Percentiles rank a stretch among this genome's conserved stretches.
Conservation (phyloP, 2,888 invertebrate genomes). For the Epinotia nisella region DNA sequence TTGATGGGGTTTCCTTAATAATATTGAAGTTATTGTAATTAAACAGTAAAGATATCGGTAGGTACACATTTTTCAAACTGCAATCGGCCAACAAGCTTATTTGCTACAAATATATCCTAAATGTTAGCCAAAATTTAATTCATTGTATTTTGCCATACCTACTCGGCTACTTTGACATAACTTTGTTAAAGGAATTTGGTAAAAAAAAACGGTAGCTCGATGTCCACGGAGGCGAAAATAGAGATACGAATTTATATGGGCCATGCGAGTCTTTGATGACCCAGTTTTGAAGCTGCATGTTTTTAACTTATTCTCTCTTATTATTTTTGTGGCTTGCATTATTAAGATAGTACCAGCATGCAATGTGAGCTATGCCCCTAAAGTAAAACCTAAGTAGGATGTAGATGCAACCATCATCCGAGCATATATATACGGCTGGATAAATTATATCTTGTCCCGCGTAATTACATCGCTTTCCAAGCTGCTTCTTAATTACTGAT, state of each 20-base stretch:
- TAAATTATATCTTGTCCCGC: not conserved
- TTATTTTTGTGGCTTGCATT: slow-evolving; percentile 16
- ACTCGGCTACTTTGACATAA: not conserved
- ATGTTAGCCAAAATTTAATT: not conserved
- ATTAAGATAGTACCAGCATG: not conserved
- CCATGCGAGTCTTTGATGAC: slow-evolving; percentile 33
- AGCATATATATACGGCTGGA: not conserved
- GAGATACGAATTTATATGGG: slow-evolving; percentile 21
- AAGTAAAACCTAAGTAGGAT: not conserved
- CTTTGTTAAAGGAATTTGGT: slow-evolving; percentile 28
- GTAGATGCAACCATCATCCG: not conserved
- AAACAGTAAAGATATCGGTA: not conserved
- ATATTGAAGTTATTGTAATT: not conserved
- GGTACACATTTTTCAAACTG: not conserved
- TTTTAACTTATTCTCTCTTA: slow-evolving; percentile 13
- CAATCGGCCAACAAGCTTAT: too few relatives aligned
- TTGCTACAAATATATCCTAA: not conserved
- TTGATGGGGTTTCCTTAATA: too few relatives aligned
- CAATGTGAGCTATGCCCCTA: not conserved
- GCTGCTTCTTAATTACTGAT: not conserved
- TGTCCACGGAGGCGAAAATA: slow-evolving; percentile 18
- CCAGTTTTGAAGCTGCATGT: slow-evolving; percentile 23
- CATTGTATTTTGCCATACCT: not conserved
- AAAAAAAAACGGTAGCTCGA: slow-evolving; percentile 14
- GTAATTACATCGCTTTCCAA: not conserved